phyloP scores from a whole-genome alignment of 2,888 invertebrate genomes.

The Hirtodrosophila cameraria region DNA sequence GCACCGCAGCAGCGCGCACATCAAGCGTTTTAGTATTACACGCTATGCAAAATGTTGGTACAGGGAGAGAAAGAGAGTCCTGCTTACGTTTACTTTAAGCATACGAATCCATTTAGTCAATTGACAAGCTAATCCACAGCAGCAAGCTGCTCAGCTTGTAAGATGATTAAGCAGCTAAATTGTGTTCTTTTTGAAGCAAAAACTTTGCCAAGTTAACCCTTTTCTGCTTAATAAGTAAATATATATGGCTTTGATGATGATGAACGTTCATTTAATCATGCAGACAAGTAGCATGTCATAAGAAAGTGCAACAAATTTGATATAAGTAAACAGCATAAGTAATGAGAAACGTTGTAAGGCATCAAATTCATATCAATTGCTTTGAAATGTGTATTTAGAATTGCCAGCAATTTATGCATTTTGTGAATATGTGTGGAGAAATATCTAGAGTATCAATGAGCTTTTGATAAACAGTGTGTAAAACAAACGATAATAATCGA shows the following conservation, averaged over 20 bases:
- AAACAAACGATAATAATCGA: no score
- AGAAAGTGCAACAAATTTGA: background rate
- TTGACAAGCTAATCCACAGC: constrained; percentile 12
- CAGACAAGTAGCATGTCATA: background rate
- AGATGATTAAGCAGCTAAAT: constrained; percentile 5
- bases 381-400: no score
- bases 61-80: background rate
- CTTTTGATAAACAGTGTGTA: no score
- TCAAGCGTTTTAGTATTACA: constrained; percentile 32
- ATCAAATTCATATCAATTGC: no score
- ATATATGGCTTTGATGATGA: no score
- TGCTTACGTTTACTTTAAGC: no score
- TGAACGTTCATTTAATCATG: background rate
- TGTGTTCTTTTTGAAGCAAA: background rate
- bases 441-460: no score
- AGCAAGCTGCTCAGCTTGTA: background rate
- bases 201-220: no score
- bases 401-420: no score
- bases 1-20: constrained; percentile 19
- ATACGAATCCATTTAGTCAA: constrained; percentile 9
- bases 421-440: no score
- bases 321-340: background rate
- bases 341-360: no score
- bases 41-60: constrained; percentile 45
- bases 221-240: background rate